phyloP scores from a whole-genome alignment of 2,888 invertebrate genomes.

The Drosophila maculinotata region DNA sequence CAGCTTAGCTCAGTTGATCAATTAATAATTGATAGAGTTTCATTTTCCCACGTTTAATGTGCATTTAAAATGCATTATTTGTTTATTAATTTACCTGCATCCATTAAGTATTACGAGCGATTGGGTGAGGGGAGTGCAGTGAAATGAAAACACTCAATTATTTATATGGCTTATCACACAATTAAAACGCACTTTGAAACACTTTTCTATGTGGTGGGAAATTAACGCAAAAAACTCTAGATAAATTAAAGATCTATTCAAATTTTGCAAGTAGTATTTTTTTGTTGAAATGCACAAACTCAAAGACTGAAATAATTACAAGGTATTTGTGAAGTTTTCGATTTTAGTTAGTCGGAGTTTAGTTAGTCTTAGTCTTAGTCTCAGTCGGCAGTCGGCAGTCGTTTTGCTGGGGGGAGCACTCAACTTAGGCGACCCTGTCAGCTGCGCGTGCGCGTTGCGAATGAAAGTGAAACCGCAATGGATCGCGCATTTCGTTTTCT shows the following conservation, averaged over 20 bases:
- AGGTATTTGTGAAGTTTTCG: neutral
- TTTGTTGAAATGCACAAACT: too few species aligned
- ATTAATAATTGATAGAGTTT: constrained; percentile 18
- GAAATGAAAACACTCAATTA: constrained; percentile 61
- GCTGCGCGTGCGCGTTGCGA: constrained; percentile 77
- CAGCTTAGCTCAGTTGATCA: constrained; percentile 5
- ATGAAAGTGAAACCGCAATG: constrained; percentile 83
- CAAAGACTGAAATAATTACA: too few species aligned
- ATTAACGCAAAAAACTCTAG: neutral
- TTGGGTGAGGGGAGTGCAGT: constrained; percentile 4
- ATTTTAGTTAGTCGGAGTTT: too few species aligned
- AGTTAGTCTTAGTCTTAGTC: too few species aligned
- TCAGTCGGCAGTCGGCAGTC: too few species aligned
- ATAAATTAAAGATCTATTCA: neutral
- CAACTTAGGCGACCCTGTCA: constrained; percentile 62
- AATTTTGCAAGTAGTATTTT: neutral
- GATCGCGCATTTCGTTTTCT: constrained; percentile 80
- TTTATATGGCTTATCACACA: constrained; percentile 47
- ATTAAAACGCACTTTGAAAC: constrained; percentile 57
- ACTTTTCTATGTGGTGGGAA: too few species aligned
- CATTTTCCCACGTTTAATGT: constrained; percentile 34
- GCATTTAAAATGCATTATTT: constrained; percentile 28
- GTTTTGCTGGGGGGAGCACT: constrained; percentile 27
- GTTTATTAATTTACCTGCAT: constrained; percentile 70
- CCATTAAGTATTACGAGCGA: constrained; percentile 62